phyloP scores from a whole-genome alignment of 2,888 invertebrate species.

The Microctonus hyperodae region DNA sequence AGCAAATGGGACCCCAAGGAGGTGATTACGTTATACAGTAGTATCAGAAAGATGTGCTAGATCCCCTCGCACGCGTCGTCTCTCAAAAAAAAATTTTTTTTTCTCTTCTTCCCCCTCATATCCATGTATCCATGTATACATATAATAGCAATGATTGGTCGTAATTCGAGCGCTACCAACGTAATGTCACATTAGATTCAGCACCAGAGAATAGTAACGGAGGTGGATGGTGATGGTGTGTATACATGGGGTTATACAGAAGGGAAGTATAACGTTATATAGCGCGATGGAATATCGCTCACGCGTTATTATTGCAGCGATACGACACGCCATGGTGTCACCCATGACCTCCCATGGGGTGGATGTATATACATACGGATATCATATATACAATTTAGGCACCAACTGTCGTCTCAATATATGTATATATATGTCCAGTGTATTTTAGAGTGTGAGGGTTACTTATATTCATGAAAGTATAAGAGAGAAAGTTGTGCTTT shows the following conservation, averaged over 20 bases:
- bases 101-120: background rate
- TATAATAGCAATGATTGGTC: slow-evolving; percentile 8
- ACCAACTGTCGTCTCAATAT: slow-evolving; percentile 57
- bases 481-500: slow-evolving; percentile 56
- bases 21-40: slow-evolving; percentile 52
- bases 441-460: slow-evolving; percentile 25
- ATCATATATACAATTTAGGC: slow-evolving; percentile 54
- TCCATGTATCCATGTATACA: background rate
- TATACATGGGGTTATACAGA: slow-evolving; percentile 32
- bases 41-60: slow-evolving; percentile 1
- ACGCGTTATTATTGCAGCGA: slow-evolving; percentile 63
- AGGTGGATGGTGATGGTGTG: slow-evolving; percentile 30
- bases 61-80: slow-evolving; percentile 26
- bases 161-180: slow-evolving; percentile 35
- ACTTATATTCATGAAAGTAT: slow-evolving; percentile 19
- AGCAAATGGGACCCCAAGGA: slow-evolving; percentile 60
- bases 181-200: slow-evolving; percentile 54
- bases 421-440: slow-evolving; percentile 21
- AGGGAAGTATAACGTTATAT: background rate
- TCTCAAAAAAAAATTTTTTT: no score
- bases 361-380: slow-evolving; percentile 37
- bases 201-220: slow-evolving; percentile 33
- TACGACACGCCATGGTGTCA: slow-evolving; percentile 61
- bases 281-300: slow-evolving; percentile 57
- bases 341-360: slow-evolving; percentile 59